phyloP scores from a whole-genome alignment of 2,113 vertebrate species.

The Chaetops frenatus region DNA sequence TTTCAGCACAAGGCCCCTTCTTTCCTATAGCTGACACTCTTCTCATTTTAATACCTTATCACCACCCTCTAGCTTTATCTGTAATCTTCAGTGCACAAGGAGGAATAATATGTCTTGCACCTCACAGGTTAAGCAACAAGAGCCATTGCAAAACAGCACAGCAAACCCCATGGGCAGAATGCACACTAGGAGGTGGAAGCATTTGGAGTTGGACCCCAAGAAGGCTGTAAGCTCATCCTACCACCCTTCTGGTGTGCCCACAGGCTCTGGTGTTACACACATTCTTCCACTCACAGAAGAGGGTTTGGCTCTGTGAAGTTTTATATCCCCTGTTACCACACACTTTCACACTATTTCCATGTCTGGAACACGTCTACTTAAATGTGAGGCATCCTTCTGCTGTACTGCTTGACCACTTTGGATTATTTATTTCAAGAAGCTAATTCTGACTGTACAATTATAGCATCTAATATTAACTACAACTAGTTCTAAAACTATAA shows the following conservation, averaged over 20 bases:
- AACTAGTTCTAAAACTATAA: neutral
- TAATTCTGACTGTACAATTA: neutral
- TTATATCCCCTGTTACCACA: neutral
- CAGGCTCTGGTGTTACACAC: neutral
- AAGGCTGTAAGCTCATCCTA: neutral
- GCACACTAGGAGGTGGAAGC: neutral
- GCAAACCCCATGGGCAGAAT: neutral
- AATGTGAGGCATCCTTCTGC: neutral
- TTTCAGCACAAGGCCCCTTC: neutral
- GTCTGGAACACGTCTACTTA: neutral
- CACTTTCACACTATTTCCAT: neutral
- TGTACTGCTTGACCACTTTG: neutral
- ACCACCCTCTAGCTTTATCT: neutral
- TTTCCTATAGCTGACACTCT: neutral
- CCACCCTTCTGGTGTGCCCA: neutral
- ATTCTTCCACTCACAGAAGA: neutral
- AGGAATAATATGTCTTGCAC: neutral
- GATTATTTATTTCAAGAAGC: neutral
- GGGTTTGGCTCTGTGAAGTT: neutral
- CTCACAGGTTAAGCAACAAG: slow-evolving; percentile 12
- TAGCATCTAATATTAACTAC: neutral
- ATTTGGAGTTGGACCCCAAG: neutral
- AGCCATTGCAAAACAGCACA: neutral
- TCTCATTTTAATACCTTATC: neutral
- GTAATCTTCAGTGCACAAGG: neutral